These are phyloP conservation scores for Corythucha ciliata DNA, from an alignment of 2,888 invertebrate species.

Conservation along the genomic window DNA sequence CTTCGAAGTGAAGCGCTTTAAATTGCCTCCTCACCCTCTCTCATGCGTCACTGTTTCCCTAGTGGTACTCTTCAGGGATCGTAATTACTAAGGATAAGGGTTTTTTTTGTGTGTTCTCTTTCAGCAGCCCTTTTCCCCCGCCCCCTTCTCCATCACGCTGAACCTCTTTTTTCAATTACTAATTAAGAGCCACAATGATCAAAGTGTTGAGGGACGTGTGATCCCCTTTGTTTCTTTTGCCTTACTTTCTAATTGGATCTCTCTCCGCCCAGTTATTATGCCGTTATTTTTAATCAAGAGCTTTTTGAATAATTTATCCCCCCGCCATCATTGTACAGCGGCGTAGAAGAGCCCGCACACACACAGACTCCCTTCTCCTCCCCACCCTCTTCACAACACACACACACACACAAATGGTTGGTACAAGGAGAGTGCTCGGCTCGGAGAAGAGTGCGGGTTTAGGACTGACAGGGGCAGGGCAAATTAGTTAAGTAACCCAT, in stretches of 20 bases:
- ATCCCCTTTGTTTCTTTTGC: constrained; percentile 20
- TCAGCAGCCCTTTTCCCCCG: not conserved
- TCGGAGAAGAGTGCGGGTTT: constrained; percentile 2
- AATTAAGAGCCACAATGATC: constrained; percentile 23
- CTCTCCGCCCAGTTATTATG: constrained; percentile 29
- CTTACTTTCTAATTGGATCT: constrained; percentile 22
- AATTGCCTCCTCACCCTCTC: too few relatives aligned
- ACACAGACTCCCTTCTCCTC: too few relatives aligned
- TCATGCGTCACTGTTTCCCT: too few relatives aligned
- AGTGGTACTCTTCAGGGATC: too few relatives aligned
- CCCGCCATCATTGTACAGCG: constrained; percentile 1
- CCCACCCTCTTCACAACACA: too few relatives aligned
- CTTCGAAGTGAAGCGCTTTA: too few relatives aligned
- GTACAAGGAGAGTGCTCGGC: not conserved
- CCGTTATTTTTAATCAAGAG: constrained; percentile 33
- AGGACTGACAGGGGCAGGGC: constrained; percentile 23
- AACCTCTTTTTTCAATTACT: constrained; percentile 23
- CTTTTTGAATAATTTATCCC: constrained; percentile 33
- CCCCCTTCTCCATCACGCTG: constrained; percentile 2
- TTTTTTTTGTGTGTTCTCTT: too few relatives aligned
- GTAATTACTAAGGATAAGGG: too few relatives aligned
- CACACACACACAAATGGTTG: too few relatives aligned
- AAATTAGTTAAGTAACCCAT: constrained; percentile 34
- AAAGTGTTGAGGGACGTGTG: constrained; percentile 25
- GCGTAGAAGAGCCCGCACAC: too few relatives aligned